Percentiles rank a stretch among this genome's conserved stretches.
Evolutionary conservation across 2,113 vertebrate species (phyloP).

Genomic region (Nothoprocta pentlandii): DNA sequence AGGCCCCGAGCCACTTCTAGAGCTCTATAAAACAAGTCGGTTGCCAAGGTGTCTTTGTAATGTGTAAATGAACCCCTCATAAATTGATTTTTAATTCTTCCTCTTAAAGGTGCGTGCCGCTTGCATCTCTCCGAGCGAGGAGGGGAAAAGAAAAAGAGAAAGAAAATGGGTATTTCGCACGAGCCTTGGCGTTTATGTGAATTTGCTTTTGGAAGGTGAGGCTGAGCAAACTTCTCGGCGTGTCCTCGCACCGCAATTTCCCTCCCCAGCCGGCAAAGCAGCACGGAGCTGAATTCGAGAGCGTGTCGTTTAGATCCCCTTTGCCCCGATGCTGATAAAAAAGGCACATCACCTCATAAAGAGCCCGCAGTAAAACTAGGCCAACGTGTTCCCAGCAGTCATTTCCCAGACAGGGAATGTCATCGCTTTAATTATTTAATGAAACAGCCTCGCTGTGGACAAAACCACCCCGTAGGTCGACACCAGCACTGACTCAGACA

Average conservation of each 20-base stretch:
- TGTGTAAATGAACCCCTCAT: slow-evolving; percentile 61
- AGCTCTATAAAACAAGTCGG: slow-evolving; percentile 19
- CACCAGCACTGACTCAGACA: background rate
- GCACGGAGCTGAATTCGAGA: accelerated
- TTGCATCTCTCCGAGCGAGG: background rate
- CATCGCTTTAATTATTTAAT: background rate
- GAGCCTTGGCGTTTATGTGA: slow-evolving; percentile 6
- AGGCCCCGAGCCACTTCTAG: background rate
- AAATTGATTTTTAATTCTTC: slow-evolving; percentile 67
- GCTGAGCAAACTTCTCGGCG: background rate
- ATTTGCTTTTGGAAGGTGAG: slow-evolving; percentile 14
- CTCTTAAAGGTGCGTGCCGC: slow-evolving; percentile 42
- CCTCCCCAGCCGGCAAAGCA: background rate
- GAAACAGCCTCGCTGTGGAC: background rate
- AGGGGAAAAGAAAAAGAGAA: background rate
- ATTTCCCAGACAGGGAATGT: background rate
- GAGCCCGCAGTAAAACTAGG: background rate
- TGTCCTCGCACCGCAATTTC: background rate
- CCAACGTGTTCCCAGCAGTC: background rate
- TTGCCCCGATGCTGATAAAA: background rate
- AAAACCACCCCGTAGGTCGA: background rate
- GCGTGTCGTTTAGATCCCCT: accelerated
- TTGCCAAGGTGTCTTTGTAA: slow-evolving; percentile 64
- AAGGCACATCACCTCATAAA: background rate
- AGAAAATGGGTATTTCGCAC: background rate